Base-by-base conservation (phyloP, 2,888 invertebrate genomes). In the Ephialtes manifestator region DNA sequence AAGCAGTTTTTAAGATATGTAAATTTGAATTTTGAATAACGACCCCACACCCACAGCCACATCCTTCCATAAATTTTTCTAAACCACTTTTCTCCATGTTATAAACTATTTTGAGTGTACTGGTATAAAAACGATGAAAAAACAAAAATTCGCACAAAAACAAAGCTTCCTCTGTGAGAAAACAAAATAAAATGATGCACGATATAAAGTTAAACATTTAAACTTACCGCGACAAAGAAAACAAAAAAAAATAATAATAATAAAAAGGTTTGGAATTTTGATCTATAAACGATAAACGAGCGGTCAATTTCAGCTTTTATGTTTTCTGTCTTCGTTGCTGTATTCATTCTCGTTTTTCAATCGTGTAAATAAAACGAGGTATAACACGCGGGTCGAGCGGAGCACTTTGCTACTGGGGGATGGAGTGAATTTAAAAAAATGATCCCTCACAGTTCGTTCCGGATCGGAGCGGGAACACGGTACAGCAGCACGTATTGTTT, bases 351-450 rank as follows among this genome's bases (percentile, higher is more conserved):
- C 78, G 78, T 67, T 78, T 74, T 78, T 60, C 77, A 72, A 72
- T 72, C 78, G 83, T 74, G 74, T 74, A 74, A 83, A 83, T 78
- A 76, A 70, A 81, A 81, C 70, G 68, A 46, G 20, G 51, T 76
- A 75, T 63, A 75, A 75, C 75, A 63, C 60, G 63, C n/a, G 18
- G 75, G n/a, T 43, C 63, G 46, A 48, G 43, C 68, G 20, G 46
- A 68, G 46, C 68, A 20, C 68, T 68, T 28, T 24, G 68, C 28
- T 35, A 28, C 70, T 24, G 60, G 43, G 31, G 28, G 24, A 70
- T 76, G 39, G 70, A 81, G 70, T 76, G 75, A 76, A 81, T 81
- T 81, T 28, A 70, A 81, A 63, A 68, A 75, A 63, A 78, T 48
- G 48, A 75, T 81, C 75, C 39, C 48, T 76, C 51, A 20, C 51